Evolutionary conservation across 1,140 invertebrate genomes (phyloP), one percentile per base, ranked within the genome.

Genomic region (Caenorhabditis brenneri): DNA sequence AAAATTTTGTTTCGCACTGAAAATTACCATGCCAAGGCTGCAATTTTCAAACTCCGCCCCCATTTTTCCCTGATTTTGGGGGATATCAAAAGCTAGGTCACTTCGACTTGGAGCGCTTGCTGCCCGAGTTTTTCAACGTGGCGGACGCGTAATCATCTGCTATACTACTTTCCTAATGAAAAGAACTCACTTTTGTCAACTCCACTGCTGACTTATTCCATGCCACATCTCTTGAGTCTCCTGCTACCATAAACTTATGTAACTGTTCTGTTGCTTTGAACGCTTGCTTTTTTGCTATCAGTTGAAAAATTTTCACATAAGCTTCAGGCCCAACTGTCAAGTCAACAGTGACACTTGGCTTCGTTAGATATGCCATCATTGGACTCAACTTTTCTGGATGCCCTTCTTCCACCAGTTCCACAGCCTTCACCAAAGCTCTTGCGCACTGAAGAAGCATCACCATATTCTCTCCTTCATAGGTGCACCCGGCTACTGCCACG

Each of bases 381-480:
- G 53, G 48, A 10, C 42, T 24, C 31, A 69, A 22, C 15, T 36
- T 12, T 12, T 33, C 33, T 42, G 49, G 16, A 33, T 69, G 60
- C 12, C 84, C 84, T 36, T 88, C 27, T 6, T 86, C 81, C n/a
- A 89, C 79, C 24, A 31, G 16, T 22, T 83, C 78, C 9, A 49
- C 74, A 10, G 69, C 60, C 42, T 87, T 84, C 19, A 84, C 84
- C 69, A 89, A 86, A 83, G 88, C 91, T 4, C 80, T 93, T 2
- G 95, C 95, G 0, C 95, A 95, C 92, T 98, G 96, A 5, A 97
- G 91, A 51, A 95, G 92, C 87, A 98, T 92, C 19, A 97, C 96
- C 0, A 95, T 96, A 90, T 97, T 97, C 92, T 97, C 96, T 4
- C 96, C 96, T 92, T 97, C 96, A 89, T 97, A 97, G 2, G 96